phyloP scores from a whole-genome alignment of 2,113 vertebrate species.

The Phrynosoma platyrhinos region DNA sequence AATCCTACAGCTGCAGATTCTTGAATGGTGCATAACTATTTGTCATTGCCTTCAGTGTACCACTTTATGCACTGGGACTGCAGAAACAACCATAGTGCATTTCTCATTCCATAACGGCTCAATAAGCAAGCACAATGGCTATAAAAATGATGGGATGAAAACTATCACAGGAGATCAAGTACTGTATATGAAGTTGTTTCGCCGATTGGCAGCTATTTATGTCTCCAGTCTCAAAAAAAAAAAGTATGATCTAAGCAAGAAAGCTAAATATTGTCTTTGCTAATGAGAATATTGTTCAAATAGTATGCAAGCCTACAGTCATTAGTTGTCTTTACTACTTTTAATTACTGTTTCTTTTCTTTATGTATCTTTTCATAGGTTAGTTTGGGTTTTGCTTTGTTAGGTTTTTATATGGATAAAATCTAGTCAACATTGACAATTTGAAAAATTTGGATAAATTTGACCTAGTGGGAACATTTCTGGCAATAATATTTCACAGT shows the following conservation, averaged over 20 bases:
- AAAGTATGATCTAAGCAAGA: slow-evolving; percentile 67
- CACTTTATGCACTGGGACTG: no score
- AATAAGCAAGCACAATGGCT: no score
- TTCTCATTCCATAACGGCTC: no score
- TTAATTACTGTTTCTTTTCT: slow-evolving; percentile 41
- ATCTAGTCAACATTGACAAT: not conserved
- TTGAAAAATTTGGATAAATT: slow-evolving; percentile 21
- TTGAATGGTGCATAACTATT: no score
- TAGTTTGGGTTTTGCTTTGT: slow-evolving; percentile 25
- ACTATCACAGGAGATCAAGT: slow-evolving; percentile 75
- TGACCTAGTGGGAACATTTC: not conserved
- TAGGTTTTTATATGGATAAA: slow-evolving; percentile 16
- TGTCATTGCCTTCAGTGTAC: no score
- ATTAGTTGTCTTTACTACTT: slow-evolving; percentile 61
- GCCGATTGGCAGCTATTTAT: slow-evolving; percentile 79
- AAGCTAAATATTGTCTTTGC: slow-evolving; percentile 76
- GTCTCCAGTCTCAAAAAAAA: slow-evolving; percentile 65
- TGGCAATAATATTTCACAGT: not conserved
- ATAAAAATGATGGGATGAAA: slow-evolving; percentile 71
- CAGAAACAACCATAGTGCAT: no score
- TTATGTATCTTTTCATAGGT: slow-evolving; percentile 36
- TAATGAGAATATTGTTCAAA: slow-evolving; percentile 75
- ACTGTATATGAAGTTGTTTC: slow-evolving; percentile 78
- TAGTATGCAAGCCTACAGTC: slow-evolving; percentile 73
- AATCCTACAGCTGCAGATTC: no score